Evolutionary conservation across 2,797 vertebrate species (phyloP).

Genomic region (Chaunax sp.): DNA sequence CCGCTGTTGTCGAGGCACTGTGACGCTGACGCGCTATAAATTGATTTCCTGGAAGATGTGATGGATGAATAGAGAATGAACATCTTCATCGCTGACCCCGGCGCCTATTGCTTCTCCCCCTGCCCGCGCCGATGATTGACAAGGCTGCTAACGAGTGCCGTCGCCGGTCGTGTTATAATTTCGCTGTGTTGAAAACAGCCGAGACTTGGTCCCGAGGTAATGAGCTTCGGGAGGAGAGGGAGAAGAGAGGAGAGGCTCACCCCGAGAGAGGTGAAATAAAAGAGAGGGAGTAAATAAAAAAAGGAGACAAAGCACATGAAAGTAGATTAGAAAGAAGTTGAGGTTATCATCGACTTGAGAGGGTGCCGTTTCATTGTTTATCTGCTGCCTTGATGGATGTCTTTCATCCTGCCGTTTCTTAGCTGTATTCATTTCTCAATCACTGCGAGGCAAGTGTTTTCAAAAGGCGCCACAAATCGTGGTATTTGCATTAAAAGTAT

Average conservation of each 20-base stretch:
- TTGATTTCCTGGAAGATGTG: conserved; percentile 83
- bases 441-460: conserved; percentile 55
- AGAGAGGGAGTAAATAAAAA: conserved; percentile 73
- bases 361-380: conserved; percentile 73
- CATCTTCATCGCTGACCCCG: conserved; percentile 82
- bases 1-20: conserved; percentile 62
- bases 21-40: conserved; percentile 82
- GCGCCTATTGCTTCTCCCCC: conserved; percentile 72
- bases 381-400: conserved; percentile 72
- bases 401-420: conserved; percentile 64
- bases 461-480: conserved; percentile 61
- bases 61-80: conserved; percentile 84
- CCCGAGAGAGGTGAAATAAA: conserved; percentile 69
- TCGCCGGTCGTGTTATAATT: conserved; percentile 80
- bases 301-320: conserved; percentile 78
- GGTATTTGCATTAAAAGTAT: conserved; percentile 71
- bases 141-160: conserved; percentile 83
- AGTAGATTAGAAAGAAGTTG: conserved; percentile 77
- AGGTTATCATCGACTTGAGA: conserved; percentile 72
- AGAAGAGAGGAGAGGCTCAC: conserved; percentile 51
- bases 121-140: conserved; percentile 78
- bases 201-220: conserved; percentile 67
- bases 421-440: conserved; percentile 50
- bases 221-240: conserved; percentile 67
- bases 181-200: conserved; percentile 68